Base-by-base conservation (phyloP, 2,797 vertebrate genomes). In the Typhlichthys subterraneus region DNA sequence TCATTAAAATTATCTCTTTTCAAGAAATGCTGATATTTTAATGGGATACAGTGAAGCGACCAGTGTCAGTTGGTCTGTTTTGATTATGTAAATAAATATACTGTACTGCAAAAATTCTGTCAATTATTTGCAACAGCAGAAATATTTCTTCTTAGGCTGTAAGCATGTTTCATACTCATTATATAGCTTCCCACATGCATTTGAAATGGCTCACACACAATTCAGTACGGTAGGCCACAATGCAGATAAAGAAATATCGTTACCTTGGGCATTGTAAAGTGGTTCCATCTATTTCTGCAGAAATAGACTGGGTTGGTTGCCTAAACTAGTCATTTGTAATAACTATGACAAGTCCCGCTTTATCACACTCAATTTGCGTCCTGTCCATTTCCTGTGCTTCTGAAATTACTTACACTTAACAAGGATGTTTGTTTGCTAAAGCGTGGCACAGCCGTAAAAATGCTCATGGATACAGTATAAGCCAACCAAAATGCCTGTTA, bases 281-380 rank as follows among this genome's bases (percentile, higher is more conserved):
- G 72, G 74, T 81, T 64, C 56, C 61, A 52, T 81, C 69, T 59
- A 69, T 70, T 62, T 74, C 69, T 73, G 60, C 69, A 80, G 38
- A 63, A 58, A 73, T 1, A 55, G 5, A 69, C 48, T 2, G 4
- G 2, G 1, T 0, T 1, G 53, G 62, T 65, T 78, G 73, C 72
- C 69, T 71, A 55, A 69, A 42, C 48, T 53, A 55, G 14, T 70
- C 65, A 65, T 79, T 72, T 70, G 53, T 59, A 57, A 63, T 54
- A 65, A 76, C 71, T 73, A 75, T 79, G 53, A 73, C 69, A 38
- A 70, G 65, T 57, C 17, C 59, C 54, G 50, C 47, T 69, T 66
- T 60, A 61, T 64, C 19, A 12, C 62, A 8, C 69, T 14, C 9
- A 23, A 65, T 62, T 69, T 61, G 13, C 15, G n/a, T 59, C 64